Evolutionary conservation across 2,797 vertebrate species (phyloP).

Genomic region (Enteromius mattozi): DNA sequence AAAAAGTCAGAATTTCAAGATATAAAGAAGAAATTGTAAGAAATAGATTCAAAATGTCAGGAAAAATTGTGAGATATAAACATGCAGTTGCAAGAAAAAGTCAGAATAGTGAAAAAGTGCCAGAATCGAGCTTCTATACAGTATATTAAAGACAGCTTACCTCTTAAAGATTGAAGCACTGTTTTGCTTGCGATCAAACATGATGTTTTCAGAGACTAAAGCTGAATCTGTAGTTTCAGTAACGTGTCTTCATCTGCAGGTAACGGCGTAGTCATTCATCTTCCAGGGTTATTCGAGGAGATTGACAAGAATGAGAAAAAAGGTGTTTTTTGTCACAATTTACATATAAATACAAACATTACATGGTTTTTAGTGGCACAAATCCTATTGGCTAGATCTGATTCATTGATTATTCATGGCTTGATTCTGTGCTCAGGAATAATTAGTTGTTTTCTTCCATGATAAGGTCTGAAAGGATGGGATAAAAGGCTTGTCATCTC

Average conservation of each 20-base stretch:
- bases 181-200: neutral
- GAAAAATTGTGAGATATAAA: neutral
- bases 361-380: neutral
- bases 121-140: neutral
- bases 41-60: neutral
- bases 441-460: slow-evolving; percentile 20
- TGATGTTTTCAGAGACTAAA: neutral
- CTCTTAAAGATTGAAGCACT: neutral
- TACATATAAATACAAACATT: neutral
- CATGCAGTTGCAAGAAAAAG: neutral
- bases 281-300: slow-evolving; percentile 97
- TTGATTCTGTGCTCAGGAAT: neutral
- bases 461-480: slow-evolving; percentile 94
- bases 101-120: neutral
- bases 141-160: neutral
- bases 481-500: slow-evolving; percentile 96
- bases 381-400: too few relatives aligned
- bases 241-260: slow-evolving; percentile 74
- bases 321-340: slow-evolving; percentile 75
- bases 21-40: neutral
- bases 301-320: slow-evolving; percentile 99
- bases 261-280: slow-evolving; percentile 97
- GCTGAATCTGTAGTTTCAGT: neutral
- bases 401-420: neutral
- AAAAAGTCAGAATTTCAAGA: neutral